phyloP scores from a whole-genome alignment of 2,888 invertebrate genomes.

The Trissonchulus sp. region DNA sequence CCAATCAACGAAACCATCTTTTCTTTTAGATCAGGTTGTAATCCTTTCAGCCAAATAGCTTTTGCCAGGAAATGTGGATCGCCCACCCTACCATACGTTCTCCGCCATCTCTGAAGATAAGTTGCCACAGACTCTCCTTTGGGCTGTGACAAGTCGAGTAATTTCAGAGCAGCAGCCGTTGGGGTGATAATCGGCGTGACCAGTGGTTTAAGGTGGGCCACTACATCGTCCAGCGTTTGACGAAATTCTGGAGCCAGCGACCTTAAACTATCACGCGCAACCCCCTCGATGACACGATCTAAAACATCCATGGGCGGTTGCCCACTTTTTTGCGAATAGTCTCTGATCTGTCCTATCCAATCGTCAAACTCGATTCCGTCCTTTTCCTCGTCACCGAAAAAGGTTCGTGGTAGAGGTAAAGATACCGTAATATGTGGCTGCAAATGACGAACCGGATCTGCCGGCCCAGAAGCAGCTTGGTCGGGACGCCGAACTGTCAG shows the following conservation, averaged over 20 bases:
- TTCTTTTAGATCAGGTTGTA: too few species aligned
- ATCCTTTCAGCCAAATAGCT: too few species aligned
- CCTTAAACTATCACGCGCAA: not conserved
- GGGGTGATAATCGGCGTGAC: too few species aligned
- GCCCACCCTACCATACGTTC: too few species aligned
- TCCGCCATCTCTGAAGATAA: too few species aligned
- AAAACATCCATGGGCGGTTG: not conserved
- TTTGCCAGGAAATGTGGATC: too few species aligned
- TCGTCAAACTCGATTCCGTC: not conserved
- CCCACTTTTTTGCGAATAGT: conserved; percentile 4
- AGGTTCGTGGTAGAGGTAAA: not conserved
- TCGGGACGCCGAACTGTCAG: not conserved
- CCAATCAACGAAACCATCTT: too few species aligned
- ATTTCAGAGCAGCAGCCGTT: too few species aligned
- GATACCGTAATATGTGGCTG: not conserved
- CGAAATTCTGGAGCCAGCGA: not conserved
- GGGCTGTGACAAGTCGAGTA: too few species aligned
- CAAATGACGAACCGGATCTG: not conserved
- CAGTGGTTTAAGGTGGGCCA: too few species aligned
- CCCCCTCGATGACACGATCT: not conserved
- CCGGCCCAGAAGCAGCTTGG: not conserved
- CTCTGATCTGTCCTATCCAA: not conserved
- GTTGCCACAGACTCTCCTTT: too few species aligned
- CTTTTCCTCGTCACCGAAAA: conserved; percentile 1
- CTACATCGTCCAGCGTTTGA: not conserved